Conservation (phyloP, 2,888 invertebrate genomes). For the Sphecodes monilicornis region DNA sequence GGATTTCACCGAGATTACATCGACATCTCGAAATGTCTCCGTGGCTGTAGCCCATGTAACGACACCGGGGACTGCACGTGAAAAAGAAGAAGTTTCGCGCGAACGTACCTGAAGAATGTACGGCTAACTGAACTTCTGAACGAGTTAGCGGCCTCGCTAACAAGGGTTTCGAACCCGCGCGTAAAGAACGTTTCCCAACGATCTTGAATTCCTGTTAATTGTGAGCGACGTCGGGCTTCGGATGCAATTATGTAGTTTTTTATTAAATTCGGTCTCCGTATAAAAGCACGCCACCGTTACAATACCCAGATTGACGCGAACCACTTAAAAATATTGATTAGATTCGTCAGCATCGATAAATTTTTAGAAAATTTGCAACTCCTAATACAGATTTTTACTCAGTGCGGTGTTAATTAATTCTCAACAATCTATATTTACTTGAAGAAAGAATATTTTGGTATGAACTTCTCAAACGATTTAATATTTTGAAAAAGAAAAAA, state of each 20-base stretch:
- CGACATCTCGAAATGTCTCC: slow-evolving; percentile 62
- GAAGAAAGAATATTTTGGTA: too few species aligned
- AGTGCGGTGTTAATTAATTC: too few species aligned
- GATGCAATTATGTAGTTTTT: slow-evolving; percentile 39
- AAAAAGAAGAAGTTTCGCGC: slow-evolving; percentile 59
- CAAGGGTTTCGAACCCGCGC: slow-evolving; percentile 34
- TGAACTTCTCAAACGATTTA: too few species aligned
- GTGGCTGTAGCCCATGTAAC: slow-evolving; percentile 41
- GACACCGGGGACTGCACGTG: slow-evolving; percentile 34
- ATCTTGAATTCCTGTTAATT: slow-evolving; percentile 53
- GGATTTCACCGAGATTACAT: slow-evolving; percentile 49
- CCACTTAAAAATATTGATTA: not conserved
- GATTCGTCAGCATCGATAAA: not conserved
- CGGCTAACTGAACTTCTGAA: slow-evolving; percentile 46
- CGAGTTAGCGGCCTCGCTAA: slow-evolving; percentile 40
- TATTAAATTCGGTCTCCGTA: slow-evolving; percentile 30
- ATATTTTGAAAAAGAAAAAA: too few species aligned
- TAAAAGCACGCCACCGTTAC: slow-evolving; percentile 9
- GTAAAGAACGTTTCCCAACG: slow-evolving; percentile 51
- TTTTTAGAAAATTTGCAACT: too few species aligned
- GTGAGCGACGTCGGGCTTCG: slow-evolving; percentile 14
- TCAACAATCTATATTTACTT: too few species aligned
- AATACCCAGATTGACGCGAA: not conserved
- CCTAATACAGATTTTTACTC: too few species aligned
- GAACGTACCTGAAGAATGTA: slow-evolving; percentile 55